Conservation (phyloP, 2,797 vertebrate genomes). For the Pantherophis alleghaniensis region DNA sequence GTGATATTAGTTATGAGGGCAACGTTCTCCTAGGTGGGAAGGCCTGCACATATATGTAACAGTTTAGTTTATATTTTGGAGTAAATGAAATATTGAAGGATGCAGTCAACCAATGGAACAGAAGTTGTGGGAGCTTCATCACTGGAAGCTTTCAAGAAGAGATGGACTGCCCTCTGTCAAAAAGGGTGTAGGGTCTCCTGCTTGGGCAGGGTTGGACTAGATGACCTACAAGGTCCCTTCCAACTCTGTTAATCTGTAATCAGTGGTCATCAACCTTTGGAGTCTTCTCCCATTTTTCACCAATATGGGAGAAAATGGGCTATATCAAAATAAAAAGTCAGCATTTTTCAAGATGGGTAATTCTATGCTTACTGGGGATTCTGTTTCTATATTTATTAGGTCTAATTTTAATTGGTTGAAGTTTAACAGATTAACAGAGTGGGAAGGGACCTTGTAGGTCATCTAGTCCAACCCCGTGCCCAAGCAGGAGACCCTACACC, state of each 20-base stretch:
- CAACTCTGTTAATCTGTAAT: no score
- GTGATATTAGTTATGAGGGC: not conserved
- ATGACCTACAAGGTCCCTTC: no score
- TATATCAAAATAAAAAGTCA: not conserved
- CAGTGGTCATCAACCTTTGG: not conserved
- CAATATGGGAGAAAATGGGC: not conserved
- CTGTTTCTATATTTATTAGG: not conserved
- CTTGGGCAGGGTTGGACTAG: no score
- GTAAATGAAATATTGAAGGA: not conserved
- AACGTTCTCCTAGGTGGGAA: not conserved
- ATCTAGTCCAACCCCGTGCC: no score
- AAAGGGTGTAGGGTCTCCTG: no score
- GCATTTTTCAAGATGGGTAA: not conserved
- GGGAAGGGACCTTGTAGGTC: no score
- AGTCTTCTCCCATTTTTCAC: not conserved
- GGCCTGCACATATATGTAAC: not conserved
- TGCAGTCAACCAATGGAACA: not conserved
- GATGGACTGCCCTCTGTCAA: no score
- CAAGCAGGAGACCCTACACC: no score
- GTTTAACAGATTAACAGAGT: not conserved
- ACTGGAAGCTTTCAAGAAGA: no score
- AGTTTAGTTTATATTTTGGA: not conserved
- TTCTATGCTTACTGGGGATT: not conserved
- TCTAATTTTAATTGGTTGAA: not conserved
- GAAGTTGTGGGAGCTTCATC: no score